phyloP scores from a whole-genome alignment of 2,888 invertebrate genomes.

The Phortica okadai region DNA sequence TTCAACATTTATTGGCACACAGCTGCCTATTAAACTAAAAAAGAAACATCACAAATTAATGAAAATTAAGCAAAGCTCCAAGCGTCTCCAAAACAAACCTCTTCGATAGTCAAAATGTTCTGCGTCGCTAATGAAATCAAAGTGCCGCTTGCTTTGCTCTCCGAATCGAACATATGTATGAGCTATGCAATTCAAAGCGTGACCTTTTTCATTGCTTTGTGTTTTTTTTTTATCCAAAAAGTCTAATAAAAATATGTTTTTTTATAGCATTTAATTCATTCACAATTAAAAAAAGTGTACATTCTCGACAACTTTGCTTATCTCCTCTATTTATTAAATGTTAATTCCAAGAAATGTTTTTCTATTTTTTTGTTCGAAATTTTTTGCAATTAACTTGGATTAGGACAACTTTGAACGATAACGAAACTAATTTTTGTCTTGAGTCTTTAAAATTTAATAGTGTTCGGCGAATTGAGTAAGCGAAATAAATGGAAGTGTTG shows the following conservation, averaged over 20 bases:
- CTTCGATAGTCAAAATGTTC: not conserved
- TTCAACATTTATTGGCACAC: constrained; percentile 35
- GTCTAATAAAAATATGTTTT: no score
- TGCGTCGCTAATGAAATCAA: constrained; percentile 41
- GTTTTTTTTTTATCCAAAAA: constrained; percentile 3
- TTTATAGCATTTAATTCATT: not conserved
- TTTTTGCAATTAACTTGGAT: constrained; percentile 1
- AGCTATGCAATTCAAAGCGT: constrained; percentile 14
- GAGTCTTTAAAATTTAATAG: not conserved
- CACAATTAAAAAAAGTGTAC: constrained; percentile 11
- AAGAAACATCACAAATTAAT: constrained; percentile 62
- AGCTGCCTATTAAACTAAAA: constrained; percentile 55
- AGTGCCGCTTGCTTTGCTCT: constrained; percentile 45
- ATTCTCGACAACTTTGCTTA: not conserved
- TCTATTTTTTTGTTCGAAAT: not conserved
- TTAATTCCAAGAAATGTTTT: not conserved
- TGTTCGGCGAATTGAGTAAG: not conserved
- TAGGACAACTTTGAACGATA: not conserved
- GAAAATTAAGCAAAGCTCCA: constrained; percentile 46
- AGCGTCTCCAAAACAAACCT: not conserved
- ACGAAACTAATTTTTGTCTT: not conserved
- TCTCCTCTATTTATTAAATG: constrained; percentile 1
- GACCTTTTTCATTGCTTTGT: constrained; percentile 28
- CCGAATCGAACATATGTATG: not conserved
- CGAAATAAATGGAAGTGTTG: not conserved